A percentile compares a stretch with the other conserved stretches of the same genome.
Evolutionary conservation across 1,140 invertebrate species (phyloP).

Genomic region (Odontomachus brunneus): DNA sequence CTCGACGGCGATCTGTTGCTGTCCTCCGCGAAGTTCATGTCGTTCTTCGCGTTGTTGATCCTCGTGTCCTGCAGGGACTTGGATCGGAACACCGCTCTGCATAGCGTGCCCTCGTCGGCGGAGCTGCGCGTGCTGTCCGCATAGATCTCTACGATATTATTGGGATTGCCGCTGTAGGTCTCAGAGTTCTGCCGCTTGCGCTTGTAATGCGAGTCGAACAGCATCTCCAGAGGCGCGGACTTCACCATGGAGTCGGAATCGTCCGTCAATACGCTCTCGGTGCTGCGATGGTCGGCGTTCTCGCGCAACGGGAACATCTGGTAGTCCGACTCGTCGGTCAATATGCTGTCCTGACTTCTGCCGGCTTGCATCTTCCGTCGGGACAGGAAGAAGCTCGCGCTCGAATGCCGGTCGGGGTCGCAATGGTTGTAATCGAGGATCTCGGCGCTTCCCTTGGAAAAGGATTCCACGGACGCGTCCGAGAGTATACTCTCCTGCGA

Average conservation of each 20-base stretch:
- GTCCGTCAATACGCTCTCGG: slow-evolving; percentile 85
- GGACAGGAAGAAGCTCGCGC: slow-evolving; percentile 86
- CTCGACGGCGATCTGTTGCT: slow-evolving; percentile 52
- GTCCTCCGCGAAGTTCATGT: background rate
- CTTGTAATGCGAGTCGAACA: slow-evolving; percentile 86
- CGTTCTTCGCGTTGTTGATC: slow-evolving; percentile 70
- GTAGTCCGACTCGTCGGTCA: slow-evolving; percentile 91
- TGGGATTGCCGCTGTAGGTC: slow-evolving; percentile 77
- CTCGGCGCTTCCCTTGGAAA: slow-evolving; percentile 82
- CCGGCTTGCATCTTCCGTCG: slow-evolving; percentile 86
- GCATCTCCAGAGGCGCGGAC: slow-evolving; percentile 90
- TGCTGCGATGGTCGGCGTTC: slow-evolving; percentile 81
- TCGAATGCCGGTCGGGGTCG: slow-evolving; percentile 86
- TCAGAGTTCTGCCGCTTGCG: slow-evolving; percentile 81
- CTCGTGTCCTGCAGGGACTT: slow-evolving; percentile 85
- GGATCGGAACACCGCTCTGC: slow-evolving; percentile 82
- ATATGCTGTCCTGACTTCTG: slow-evolving; percentile 91
- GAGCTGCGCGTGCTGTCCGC: slow-evolving; percentile 20
- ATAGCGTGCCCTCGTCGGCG: slow-evolving; percentile 26
- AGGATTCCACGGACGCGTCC: slow-evolving; percentile 86
- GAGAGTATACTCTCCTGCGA: slow-evolving; percentile 92
- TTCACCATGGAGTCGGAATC: slow-evolving; percentile 88
- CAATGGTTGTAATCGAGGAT: slow-evolving; percentile 86
- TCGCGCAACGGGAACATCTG: slow-evolving; percentile 82
- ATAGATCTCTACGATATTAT: slow-evolving; percentile 63